Base-by-base conservation (phyloP, 2,113 vertebrate species). In the Herpetotheres cachinnans region DNA sequence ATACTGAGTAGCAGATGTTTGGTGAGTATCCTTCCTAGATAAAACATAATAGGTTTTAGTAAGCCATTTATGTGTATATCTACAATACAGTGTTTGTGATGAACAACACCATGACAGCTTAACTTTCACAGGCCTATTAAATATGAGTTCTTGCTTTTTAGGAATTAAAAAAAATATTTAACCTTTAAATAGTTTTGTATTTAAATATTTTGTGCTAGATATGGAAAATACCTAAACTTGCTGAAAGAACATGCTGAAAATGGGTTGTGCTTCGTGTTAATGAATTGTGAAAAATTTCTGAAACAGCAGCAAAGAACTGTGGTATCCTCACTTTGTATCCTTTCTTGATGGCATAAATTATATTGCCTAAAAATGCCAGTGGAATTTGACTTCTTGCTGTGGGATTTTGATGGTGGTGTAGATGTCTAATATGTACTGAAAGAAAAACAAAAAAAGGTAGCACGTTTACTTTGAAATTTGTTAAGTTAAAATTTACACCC, bases 281-380 rank as follows among this genome's bases (percentile, higher is more conserved):
- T 97, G 90, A 98, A 98, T 65, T 97, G 98, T 88, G 98, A 99
- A 86, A 97, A 94, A 76, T 98, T 99, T 93, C 96, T 99, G 88
- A 98, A 98, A 79, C 97, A 98, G 11, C 99, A 99, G 88, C 98
- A 97, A 91, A 84, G 93, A 32, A 54, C 91, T 26, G 44, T 98
- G 20, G 96, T 93, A 13, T 98, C 99, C 86, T 91, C 98, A 29
- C 98, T 99, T 93, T 34, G 97, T 99, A 99, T 99, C 99, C 98
- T 99, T 98, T 98, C 61, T 30, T 50, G 17, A 56, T 42, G 17
- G 69, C 29, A 27, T 61, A 38, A 90, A 19, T 93, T 29, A 17
- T 16, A 36, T 30, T 59, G 32, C 52, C 38, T 59, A 63, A 56
- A 86, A 86, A 44, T 36, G 25, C 38, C 16, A 40, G 7, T 44